Percentiles rank a stretch among this genome's conserved stretches.
These are phyloP conservation scores for Xiphophorus birchmanni DNA, from an alignment of 2,797 vertebrate species.

Conservation along the genomic window DNA sequence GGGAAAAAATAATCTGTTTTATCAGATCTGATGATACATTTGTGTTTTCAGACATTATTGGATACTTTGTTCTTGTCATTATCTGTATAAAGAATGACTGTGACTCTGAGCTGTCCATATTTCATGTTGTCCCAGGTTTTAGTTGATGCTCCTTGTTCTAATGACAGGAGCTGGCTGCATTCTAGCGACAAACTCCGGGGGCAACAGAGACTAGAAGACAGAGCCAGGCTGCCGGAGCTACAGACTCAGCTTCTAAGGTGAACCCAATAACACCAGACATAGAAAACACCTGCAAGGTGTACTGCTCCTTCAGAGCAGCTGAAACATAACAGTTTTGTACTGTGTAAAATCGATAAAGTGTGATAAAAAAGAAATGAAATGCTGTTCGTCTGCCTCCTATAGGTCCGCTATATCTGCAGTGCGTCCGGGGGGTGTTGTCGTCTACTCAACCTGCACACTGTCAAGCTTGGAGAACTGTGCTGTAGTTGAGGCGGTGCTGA, in stretches of 20 bases:
- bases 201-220: conserved; percentile 81
- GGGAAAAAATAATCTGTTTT: not conserved
- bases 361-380: conserved; percentile 1
- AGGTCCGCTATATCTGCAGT: conserved; percentile 91
- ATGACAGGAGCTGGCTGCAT: conserved; percentile 96
- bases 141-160: conserved; percentile 95
- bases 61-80: not conserved
- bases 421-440: conserved; percentile 88
- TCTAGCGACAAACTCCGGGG: conserved; percentile 82
- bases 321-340: not conserved
- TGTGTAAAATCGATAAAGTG: not conserved
- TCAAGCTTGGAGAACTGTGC: conserved; percentile 89
- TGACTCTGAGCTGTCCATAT: not conserved
- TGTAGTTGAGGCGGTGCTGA: conserved; percentile 84
- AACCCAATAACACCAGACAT: conserved; percentile 22
- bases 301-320: conserved; percentile 1
- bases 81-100: not conserved
- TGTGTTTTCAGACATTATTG: not conserved
- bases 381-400: conserved; percentile 33
- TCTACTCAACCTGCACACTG: conserved; percentile 96
- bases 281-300: not conserved
- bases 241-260: conserved; percentile 90
- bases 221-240: conserved; percentile 81
- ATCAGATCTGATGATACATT: not conserved
- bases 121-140: conserved; percentile 81